These are phyloP conservation scores for Netelia melanura DNA, from an alignment of 2,888 invertebrate genomes.

Conservation along the genomic window DNA sequence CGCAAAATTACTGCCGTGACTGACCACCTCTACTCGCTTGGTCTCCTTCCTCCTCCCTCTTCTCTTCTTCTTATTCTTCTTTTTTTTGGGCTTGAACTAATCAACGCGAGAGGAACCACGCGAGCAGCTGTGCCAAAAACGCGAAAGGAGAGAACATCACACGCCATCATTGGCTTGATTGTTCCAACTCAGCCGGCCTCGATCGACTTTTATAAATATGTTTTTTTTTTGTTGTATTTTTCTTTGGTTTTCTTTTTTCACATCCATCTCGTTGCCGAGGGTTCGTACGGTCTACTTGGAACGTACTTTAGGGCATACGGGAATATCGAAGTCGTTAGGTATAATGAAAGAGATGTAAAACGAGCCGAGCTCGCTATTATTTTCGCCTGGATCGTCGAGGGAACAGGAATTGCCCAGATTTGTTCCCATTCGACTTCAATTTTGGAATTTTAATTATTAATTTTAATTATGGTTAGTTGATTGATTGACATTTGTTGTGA, in stretches of 20 bases:
- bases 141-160: conserved; percentile 12
- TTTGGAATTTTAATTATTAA: too few species aligned
- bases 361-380: background rate
- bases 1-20: conserved; percentile 56
- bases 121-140: conserved; percentile 44
- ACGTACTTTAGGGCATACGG: background rate
- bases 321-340: background rate
- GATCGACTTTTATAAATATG: conserved; percentile 3
- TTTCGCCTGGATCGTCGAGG: background rate
- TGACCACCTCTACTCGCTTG: conserved; percentile 44
- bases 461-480: too few species aligned
- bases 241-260: background rate
- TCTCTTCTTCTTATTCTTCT: background rate
- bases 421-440: too few species aligned
- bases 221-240: background rate
- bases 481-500: too few species aligned
- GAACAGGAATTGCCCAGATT: too few species aligned
- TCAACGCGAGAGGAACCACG: conserved; percentile 30
- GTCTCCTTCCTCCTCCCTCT: conserved; percentile 8
- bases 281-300: background rate
- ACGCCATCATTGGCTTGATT: conserved; percentile 31
- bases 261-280: background rate
- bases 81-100: conserved; percentile 26
- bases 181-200: conserved; percentile 11
- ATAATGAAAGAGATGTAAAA: background rate